Conservation (phyloP, 2,113 vertebrate genomes). For the Elaphurus davidianus region DNA sequence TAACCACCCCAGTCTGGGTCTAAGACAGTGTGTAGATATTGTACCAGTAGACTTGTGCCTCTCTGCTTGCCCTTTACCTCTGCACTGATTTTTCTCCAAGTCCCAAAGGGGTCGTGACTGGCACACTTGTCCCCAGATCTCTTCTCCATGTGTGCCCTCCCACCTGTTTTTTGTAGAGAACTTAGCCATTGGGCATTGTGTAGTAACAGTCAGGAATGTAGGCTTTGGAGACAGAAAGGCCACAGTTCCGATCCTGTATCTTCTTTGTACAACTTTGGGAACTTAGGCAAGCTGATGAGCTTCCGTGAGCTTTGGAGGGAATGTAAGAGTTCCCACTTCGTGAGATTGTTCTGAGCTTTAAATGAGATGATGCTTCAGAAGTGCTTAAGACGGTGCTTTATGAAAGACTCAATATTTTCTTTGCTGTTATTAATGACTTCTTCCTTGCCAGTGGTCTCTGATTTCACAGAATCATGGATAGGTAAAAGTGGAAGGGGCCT, state of each 20-base stretch:
- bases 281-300: not conserved
- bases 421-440: not conserved
- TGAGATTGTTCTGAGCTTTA: not conserved
- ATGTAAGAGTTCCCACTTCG: too few species aligned
- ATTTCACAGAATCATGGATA: not conserved
- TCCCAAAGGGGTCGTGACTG: not conserved
- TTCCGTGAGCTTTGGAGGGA: not conserved
- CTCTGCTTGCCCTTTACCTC: not conserved
- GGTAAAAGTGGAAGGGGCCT: not conserved
- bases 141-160: rapidly evolving
- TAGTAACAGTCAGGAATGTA: not conserved
- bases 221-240: not conserved
- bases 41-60: not conserved
- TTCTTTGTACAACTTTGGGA: not conserved
- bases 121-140: too few species aligned
- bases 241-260: not conserved
- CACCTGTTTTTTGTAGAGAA: not conserved
- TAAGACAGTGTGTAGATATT: not conserved
- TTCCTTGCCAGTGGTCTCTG: not conserved
- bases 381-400: not conserved
- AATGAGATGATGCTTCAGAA: not conserved
- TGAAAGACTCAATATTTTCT: not conserved
- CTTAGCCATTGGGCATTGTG: not conserved
- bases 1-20: not conserved
- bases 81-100: not conserved